Conservation (phyloP, 2,113 vertebrate species). For the Ploceus nigricollis region DNA sequence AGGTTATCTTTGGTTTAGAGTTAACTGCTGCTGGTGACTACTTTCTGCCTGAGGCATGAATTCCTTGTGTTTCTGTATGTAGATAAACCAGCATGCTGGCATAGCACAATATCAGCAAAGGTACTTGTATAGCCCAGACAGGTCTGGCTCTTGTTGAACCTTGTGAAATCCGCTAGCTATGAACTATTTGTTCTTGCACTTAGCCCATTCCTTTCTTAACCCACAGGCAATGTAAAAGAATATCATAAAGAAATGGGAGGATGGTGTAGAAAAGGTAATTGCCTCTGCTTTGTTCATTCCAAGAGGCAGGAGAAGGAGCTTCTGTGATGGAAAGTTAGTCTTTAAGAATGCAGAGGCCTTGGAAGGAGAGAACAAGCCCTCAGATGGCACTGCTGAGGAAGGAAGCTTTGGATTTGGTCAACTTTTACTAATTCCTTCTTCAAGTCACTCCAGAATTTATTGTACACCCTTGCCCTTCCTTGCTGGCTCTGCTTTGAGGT, state of each 20-base stretch:
- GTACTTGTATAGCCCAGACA: neutral
- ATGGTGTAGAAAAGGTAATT: neutral
- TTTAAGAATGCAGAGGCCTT: neutral
- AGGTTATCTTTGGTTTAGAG: neutral
- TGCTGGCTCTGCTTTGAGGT: neutral
- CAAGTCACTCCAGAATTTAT: neutral
- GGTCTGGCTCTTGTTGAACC: neutral
- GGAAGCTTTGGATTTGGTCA: neutral
- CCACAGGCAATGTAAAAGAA: neutral
- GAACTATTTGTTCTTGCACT: neutral
- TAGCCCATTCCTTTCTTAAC: neutral
- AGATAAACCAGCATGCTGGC: neutral
- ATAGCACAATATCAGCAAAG: neutral
- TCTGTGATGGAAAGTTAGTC: neutral
- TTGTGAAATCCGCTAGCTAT: neutral
- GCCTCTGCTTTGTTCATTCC: neutral
- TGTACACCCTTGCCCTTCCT: neutral
- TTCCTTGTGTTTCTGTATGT: neutral
- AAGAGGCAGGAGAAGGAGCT: neutral
- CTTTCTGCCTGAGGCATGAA: neutral
- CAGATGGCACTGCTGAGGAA: neutral
- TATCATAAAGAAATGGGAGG: neutral
- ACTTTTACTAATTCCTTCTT: neutral
- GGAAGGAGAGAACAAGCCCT: neutral
- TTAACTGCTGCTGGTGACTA: neutral